These are phyloP conservation scores for Himalopsyche phryganea DNA, from an alignment of 1,140 invertebrate species.

Conservation along the genomic window DNA sequence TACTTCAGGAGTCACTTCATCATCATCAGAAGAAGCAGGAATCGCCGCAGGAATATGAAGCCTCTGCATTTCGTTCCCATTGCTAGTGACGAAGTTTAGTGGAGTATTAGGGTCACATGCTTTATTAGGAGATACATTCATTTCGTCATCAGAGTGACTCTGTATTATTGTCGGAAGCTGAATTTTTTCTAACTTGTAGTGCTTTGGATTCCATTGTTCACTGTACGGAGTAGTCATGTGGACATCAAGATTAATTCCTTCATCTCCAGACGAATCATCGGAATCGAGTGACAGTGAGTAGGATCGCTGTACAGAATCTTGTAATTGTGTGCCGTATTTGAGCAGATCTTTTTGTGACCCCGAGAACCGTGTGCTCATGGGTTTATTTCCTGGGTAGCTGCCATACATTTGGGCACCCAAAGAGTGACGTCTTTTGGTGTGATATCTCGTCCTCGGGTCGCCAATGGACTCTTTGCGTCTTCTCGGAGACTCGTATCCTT, in stretches of 20 bases:
- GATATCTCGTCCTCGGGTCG: too few species aligned
- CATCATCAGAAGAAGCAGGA: constrained; percentile 19
- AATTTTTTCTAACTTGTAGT: constrained; percentile 20
- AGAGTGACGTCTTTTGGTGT: too few species aligned
- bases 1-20: constrained; percentile 29
- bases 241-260: constrained; percentile 22
- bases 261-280: constrained; percentile 11
- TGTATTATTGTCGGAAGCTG: not conserved
- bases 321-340: too few species aligned
- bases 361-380: too few species aligned
- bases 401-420: too few species aligned
- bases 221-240: constrained; percentile 24
- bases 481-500: too few species aligned
- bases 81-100: not conserved
- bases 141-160: not conserved
- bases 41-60: not conserved
- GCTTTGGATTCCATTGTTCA: constrained; percentile 29
- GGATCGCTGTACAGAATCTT: too few species aligned
- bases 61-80: too few species aligned
- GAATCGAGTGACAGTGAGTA: not conserved
- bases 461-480: too few species aligned
- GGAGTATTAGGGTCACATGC: not conserved
- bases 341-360: too few species aligned
- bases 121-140: not conserved
- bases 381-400: too few species aligned